Evolutionary conservation across 2,888 invertebrate species (phyloP).

Genomic region (Lacanobia oleracea): DNA sequence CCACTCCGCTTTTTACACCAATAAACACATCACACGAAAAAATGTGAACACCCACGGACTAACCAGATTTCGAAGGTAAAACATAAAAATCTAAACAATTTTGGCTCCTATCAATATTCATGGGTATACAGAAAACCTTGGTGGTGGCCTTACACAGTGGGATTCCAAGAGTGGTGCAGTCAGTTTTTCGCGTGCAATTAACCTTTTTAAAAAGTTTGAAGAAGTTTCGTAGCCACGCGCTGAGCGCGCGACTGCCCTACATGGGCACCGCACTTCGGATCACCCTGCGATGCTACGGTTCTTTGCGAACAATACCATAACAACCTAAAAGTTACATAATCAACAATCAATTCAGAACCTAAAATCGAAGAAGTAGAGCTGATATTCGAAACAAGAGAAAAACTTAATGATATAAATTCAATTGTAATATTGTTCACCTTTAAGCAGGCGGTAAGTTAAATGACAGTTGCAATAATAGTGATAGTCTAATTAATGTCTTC

Average conservation of each 20-base stretch:
- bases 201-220: conserved; percentile 79
- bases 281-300: conserved; percentile 61
- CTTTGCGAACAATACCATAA: conserved; percentile 46
- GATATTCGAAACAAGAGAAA: conserved; percentile 27
- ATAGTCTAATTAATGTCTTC: conserved; percentile 61
- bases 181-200: conserved; percentile 85
- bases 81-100: conserved; percentile 80
- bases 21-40: conserved; percentile 67
- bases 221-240: conserved; percentile 83
- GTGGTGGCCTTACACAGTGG: conserved; percentile 81
- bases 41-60: conserved; percentile 78
- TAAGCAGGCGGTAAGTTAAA: conserved; percentile 51
- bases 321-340: conserved; percentile 39
- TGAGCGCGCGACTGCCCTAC: conserved; percentile 80
- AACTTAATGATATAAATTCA: conserved; percentile 59
- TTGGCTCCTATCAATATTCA: conserved; percentile 82
- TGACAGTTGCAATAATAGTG: conserved; percentile 52
- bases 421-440: conserved; percentile 62
- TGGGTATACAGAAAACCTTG: conserved; percentile 82
- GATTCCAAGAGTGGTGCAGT: conserved; percentile 78
- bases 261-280: conserved; percentile 71
- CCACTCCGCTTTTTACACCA: conserved; percentile 59
- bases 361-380: conserved; percentile 36
- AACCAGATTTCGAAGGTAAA: conserved; percentile 71
- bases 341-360: conserved; percentile 43